These are phyloP conservation scores for Pelagia noctiluca DNA, from an alignment of 30 jellyfish, hydroid and myxozoan species.

Conservation along the genomic window DNA sequence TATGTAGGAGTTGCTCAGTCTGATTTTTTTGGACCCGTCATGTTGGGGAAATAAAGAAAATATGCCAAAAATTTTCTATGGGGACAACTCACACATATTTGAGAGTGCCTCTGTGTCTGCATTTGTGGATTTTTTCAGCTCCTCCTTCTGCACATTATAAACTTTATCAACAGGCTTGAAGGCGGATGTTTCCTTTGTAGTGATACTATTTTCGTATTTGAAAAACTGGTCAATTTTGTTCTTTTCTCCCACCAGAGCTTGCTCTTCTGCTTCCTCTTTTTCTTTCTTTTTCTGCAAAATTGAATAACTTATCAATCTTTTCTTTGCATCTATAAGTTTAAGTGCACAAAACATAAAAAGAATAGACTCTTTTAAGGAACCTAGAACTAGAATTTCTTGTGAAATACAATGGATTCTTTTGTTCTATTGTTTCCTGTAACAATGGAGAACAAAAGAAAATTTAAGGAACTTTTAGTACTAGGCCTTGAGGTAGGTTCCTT, in stretches of 20 bases:
- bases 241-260: slow-evolving; percentile 11
- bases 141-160: not conserved
- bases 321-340: not conserved
- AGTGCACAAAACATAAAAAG: too few relatives aligned
- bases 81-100: slow-evolving; percentile 27
- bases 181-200: slow-evolving; percentile 74
- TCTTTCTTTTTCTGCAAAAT: slow-evolving; percentile 58
- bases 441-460: too few relatives aligned
- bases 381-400: too few relatives aligned
- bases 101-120: not conserved
- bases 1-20: too few relatives aligned
- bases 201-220: slow-evolving; percentile 62
- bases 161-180: slow-evolving; percentile 25
- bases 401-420: too few relatives aligned
- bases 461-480: too few relatives aligned
- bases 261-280: slow-evolving; percentile 60
- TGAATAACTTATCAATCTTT: not conserved
- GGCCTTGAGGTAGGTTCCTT: too few relatives aligned
- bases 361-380: too few relatives aligned
- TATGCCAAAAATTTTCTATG: not conserved
- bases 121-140: not conserved
- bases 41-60: too few relatives aligned
- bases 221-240: slow-evolving; percentile 73
- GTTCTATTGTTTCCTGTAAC: too few relatives aligned
- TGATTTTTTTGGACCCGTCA: too few relatives aligned